A percentile compares a stretch with the other conserved stretches of the same genome.
Conservation (phyloP, 2,113 vertebrate species). For the Lepus americanus region DNA sequence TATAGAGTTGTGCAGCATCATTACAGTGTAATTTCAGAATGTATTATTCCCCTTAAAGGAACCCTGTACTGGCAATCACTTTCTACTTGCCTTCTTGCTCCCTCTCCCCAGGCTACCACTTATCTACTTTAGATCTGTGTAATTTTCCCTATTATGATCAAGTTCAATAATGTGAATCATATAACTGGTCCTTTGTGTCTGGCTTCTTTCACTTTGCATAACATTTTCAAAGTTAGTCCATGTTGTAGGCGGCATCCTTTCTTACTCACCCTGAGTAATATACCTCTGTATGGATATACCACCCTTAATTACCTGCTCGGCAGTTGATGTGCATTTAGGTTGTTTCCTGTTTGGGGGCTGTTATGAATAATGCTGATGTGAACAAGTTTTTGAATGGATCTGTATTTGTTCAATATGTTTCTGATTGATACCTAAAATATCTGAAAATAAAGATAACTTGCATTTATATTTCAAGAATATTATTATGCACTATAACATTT, state of each 20-base stretch:
- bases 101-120: neutral
- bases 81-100: no score
- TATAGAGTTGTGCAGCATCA: neutral
- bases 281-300: neutral
- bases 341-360: neutral
- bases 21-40: constrained; percentile 32
- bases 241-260: neutral
- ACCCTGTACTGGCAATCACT: neutral
- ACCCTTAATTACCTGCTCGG: constrained; percentile 29
- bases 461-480: constrained; percentile 64
- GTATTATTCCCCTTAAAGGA: neutral
- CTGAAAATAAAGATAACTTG: constrained; percentile 57
- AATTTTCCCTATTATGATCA: constrained; percentile 57
- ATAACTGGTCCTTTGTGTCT: constrained; percentile 6
- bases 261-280: neutral
- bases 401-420: constrained; percentile 44
- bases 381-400: neutral
- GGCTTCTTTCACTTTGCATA: neutral
- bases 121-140: constrained; percentile 26
- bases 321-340: neutral
- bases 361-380: neutral
- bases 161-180: constrained; percentile 4
- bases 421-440: constrained; percentile 55
- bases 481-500: constrained; percentile 81
- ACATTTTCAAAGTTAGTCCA: constrained; percentile 38